Percentiles rank a stretch among this genome's conserved stretches.
Evolutionary conservation across 1,140 invertebrate genomes (phyloP).

Genomic region (Oppia nitens): DNA sequence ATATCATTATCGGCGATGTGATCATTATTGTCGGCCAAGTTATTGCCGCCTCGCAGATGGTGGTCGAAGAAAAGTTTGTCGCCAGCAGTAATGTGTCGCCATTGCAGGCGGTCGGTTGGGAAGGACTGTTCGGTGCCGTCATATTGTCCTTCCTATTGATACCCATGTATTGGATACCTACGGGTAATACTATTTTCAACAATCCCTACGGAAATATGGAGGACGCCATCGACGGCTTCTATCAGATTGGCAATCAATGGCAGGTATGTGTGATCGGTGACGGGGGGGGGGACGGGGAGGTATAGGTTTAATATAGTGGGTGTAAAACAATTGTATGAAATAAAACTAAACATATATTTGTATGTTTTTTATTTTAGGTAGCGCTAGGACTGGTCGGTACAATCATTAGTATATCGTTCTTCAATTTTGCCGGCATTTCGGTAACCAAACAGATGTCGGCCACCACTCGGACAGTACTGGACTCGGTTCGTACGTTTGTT

Average conservation of each 20-base stretch:
- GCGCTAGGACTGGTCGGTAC: slow-evolving; percentile 40
- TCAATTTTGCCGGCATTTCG: slow-evolving; percentile 86
- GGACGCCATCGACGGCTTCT: slow-evolving; percentile 62
- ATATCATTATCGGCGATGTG: slow-evolving; percentile 50
- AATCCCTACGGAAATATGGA: slow-evolving; percentile 61
- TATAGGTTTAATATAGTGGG: too few relatives aligned
- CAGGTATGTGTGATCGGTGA: too few relatives aligned
- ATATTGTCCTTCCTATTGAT: slow-evolving; percentile 52
- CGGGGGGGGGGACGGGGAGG: too few relatives aligned
- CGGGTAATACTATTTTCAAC: slow-evolving; percentile 48
- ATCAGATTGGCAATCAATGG: slow-evolving; percentile 54
- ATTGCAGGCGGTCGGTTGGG: slow-evolving; percentile 68
- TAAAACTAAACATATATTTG: neutral
- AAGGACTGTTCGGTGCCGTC: slow-evolving; percentile 73
- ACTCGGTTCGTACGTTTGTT: slow-evolving; percentile 69
- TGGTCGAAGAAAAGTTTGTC: slow-evolving; percentile 82
- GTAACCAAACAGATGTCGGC: slow-evolving; percentile 88
- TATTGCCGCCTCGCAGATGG: slow-evolving; percentile 77
- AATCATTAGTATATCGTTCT: slow-evolving; percentile 82
- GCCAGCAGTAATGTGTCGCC: slow-evolving; percentile 59
- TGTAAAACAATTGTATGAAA: slow-evolving; percentile 45
- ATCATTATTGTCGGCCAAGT: slow-evolving; percentile 80
- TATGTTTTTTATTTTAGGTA: too few relatives aligned
- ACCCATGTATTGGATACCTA: slow-evolving; percentile 66
- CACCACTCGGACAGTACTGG: slow-evolving; percentile 78